Conservation (phyloP, 2,113 vertebrate species). For the Thunnus maccoyii region DNA sequence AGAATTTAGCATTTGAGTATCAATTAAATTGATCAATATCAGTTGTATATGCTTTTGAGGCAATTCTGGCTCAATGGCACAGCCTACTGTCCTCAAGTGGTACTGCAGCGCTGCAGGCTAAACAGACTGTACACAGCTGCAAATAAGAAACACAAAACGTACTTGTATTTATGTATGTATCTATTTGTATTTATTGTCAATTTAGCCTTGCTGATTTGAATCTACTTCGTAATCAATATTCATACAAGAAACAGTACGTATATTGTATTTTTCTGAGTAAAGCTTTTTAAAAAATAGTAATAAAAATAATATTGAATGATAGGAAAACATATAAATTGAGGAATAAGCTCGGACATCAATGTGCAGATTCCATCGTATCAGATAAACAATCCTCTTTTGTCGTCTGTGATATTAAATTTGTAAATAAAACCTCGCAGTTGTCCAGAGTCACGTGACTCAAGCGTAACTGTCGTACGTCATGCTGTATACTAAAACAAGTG, state of each 20-base stretch:
- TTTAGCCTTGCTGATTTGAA: no score
- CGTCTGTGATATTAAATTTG: neutral
- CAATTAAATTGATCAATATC: neutral
- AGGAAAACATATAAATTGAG: no score
- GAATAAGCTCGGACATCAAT: no score
- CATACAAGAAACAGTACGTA: no score
- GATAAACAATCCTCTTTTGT: no score
- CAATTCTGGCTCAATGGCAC: conserved; percentile 10
- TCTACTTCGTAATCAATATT: no score
- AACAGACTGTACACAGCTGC: no score
- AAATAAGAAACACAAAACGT: no score
- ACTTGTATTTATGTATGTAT: no score
- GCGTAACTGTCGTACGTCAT: conserved; percentile 19
- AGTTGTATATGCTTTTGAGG: neutral
- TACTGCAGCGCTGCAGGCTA: conserved; percentile 6
- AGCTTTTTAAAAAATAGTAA: neutral
- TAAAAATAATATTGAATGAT: neutral
- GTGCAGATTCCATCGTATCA: no score
- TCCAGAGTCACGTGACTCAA: conserved; percentile 26
- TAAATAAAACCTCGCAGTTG: neutral
- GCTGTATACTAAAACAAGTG: conserved; percentile 30
- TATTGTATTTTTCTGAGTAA: no score
- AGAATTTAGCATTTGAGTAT: neutral
- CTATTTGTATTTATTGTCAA: no score
- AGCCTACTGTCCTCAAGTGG: neutral